Evolutionary conservation across 1,140 invertebrate species (phyloP), one percentile per base, ranked within the genome.

Genomic region (Oncopodura yosiiana): DNA sequence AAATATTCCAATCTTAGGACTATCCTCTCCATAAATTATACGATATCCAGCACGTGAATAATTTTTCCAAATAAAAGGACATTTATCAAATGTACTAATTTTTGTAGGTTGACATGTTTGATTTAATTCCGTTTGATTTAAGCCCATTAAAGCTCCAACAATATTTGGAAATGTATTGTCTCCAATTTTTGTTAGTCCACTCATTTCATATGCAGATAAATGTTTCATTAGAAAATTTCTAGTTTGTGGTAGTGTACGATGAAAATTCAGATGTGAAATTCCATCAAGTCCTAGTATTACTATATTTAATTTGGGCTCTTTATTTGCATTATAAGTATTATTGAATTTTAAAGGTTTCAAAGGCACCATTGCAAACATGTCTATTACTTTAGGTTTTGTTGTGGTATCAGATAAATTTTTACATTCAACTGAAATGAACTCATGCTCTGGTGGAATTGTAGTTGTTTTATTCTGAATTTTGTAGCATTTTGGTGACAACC

Each of bases 151-250:
- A 6, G 85, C 70, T 0, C 85, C 78, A 1, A 86, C 75, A 26
- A 90, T 61, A 68, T 92, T 91, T 0, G 84, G 84, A 66, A 83
- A 89, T 0, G 86, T 88, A 65, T 90, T 88, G 64, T 86, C 84
- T 1, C 86, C 3, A 87, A 78, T 29, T 74, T 88, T 89, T 60
- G 84, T 87, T 67, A 84, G 89, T 14, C 87, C 86, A 43, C 80
- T 66, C 58, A 89, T 72, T 67, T 84, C 82, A 8, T 84, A 74
- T 9, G 80, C 79, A 1, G 71, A 73, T 5, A 84, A 69, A 11
- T 77, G 68, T 51, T 75, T 73, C 12, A 59, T 54, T 9, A 89
- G 71, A 61, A 77, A 79, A 1, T 70, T 61, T 0, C 78, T 68
- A 0, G 86, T 87, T 63, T 77, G 76, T 0, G 82, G 82, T 82